Conservation (phyloP, 2,113 vertebrate species). For the Pteropus alecto region DNA sequence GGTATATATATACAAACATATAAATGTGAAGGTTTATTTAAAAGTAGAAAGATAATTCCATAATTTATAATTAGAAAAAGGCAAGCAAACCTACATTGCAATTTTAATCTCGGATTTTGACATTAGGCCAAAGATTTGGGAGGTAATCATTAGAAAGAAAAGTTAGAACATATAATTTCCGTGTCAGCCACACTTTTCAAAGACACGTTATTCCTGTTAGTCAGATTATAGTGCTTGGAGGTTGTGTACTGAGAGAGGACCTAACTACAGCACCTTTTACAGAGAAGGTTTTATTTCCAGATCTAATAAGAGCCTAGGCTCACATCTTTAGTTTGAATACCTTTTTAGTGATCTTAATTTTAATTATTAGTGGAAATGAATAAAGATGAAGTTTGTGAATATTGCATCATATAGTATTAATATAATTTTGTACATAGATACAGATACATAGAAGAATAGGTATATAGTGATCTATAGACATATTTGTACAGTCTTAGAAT, state of each 20-base stretch:
- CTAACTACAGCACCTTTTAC: not conserved
- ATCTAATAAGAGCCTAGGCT: not conserved
- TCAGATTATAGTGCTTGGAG: not conserved
- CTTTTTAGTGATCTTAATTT: conserved; percentile 1
- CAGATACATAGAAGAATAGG: not conserved
- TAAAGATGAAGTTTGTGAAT: not conserved
- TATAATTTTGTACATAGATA: not conserved
- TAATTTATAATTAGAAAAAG: not conserved
- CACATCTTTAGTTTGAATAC: not conserved
- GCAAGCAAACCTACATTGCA: not conserved
- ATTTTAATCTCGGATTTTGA: conserved; percentile 33
- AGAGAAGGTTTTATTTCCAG: not conserved
- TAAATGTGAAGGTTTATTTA: not conserved
- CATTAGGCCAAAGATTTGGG: not conserved
- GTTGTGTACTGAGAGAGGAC: not conserved
- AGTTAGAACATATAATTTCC: not conserved
- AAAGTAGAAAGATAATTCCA: not conserved
- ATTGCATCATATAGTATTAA: not conserved
- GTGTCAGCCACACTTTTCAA: not conserved
- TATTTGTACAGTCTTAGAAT: not conserved
- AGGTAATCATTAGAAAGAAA: not conserved
- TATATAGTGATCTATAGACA: not conserved
- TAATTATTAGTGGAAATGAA: not conserved
- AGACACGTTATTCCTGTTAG: not conserved
- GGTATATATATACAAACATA: not conserved